Evolutionary conservation across 2,797 vertebrate genomes (phyloP).

Genomic region (Anabacerthia variegaticeps): DNA sequence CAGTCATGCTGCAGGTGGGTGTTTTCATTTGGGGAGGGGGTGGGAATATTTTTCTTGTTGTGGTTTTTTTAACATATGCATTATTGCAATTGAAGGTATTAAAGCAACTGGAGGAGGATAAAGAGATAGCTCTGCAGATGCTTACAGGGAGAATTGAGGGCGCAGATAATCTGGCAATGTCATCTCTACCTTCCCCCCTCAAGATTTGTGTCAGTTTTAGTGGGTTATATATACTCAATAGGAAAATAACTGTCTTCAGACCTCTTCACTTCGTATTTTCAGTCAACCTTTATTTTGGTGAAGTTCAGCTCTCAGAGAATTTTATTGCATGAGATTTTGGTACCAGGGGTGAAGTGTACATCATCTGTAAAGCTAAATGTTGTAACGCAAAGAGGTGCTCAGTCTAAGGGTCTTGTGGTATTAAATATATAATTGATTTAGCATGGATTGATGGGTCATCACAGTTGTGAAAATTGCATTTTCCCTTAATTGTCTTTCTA

Average conservation of each 20-base stretch:
- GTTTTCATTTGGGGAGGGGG: not conserved
- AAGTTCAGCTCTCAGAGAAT: not conserved
- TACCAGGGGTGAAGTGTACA: not conserved
- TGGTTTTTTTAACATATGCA: not conserved
- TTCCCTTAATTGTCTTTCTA: not conserved
- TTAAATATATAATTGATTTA: not conserved
- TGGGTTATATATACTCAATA: not conserved
- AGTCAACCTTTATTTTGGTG: not conserved
- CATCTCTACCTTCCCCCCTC: not conserved
- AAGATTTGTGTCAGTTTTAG: not conserved
- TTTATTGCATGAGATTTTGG: not conserved
- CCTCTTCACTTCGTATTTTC: not conserved
- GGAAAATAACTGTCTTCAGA: not conserved
- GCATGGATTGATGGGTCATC: not conserved
- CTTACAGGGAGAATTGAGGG: not conserved
- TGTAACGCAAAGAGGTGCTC: not conserved
- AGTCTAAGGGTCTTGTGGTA: not conserved
- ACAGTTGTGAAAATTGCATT: not conserved
- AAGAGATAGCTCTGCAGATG: not conserved
- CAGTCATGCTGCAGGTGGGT: not conserved
- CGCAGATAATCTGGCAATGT: not conserved
- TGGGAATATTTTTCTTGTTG: not conserved
- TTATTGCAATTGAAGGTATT: not conserved
- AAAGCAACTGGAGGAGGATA: not conserved
- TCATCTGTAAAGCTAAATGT: not conserved